phyloP scores from a whole-genome alignment of 2,888 invertebrate species.

The Euzophera pinguis region DNA sequence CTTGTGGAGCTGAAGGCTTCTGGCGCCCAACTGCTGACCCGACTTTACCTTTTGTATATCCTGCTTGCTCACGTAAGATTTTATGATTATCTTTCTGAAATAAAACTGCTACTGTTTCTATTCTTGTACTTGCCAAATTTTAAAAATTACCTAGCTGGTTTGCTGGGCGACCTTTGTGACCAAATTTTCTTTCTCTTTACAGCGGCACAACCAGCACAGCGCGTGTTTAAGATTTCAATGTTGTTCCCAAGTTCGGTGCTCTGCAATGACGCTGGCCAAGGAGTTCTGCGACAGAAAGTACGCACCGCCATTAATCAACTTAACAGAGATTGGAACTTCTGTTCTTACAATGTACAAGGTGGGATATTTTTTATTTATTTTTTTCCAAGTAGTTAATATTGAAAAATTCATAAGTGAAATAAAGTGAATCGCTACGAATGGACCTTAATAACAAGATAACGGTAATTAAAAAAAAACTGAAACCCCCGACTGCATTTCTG shows the following conservation, averaged over 20 bases:
- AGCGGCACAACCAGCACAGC: constrained; percentile 94
- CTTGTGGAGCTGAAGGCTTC: constrained; percentile 98
- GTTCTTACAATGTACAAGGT: constrained; percentile 93
- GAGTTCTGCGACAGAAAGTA: constrained; percentile 93
- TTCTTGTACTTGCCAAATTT: too few species aligned
- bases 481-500: too few species aligned
- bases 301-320: constrained; percentile 92
- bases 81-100: neutral
- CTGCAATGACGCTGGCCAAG: constrained; percentile 97
- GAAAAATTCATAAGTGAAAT: too few species aligned
- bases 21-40: constrained; percentile 95
- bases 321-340: constrained; percentile 98
- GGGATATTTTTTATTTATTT: constrained; percentile 18
- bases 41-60: constrained; percentile 89
- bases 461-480: too few species aligned
- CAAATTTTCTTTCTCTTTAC: constrained; percentile 24
- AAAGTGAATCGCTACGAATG: too few species aligned
- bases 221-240: constrained; percentile 96
- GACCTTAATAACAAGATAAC: too few species aligned
- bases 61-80: constrained; percentile 91
- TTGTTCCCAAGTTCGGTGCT: constrained; percentile 97
- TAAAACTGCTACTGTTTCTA: neutral
- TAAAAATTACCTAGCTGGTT: too few species aligned
- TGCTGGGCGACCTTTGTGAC: too few species aligned
- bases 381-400: too few species aligned